These are phyloP conservation scores for Mythimna vitellina DNA, from an alignment of 2,888 invertebrate species.

Conservation along the genomic window DNA sequence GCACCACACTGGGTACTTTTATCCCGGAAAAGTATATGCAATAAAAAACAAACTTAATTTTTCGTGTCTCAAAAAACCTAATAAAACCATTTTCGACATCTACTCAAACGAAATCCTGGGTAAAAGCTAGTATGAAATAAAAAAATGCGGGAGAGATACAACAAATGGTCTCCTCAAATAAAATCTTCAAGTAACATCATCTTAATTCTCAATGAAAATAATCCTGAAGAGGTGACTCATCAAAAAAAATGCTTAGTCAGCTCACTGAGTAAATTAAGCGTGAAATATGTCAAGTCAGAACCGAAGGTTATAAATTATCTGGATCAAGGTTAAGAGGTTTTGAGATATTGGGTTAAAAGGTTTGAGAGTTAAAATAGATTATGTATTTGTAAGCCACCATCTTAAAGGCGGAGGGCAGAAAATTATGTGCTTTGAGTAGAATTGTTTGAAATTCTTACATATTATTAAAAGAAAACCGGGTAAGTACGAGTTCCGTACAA, in stretches of 20 bases:
- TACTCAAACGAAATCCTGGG: no score
- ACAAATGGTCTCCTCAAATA: neutral
- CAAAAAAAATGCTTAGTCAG: constrained; percentile 37
- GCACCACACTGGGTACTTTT: no score
- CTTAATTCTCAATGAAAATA: constrained; percentile 8
- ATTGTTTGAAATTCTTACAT: no score
- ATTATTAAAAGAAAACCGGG: no score
- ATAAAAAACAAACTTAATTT: no score
- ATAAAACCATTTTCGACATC: no score
- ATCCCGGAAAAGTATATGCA: no score
- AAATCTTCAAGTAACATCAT: neutral
- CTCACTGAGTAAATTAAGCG: constrained; percentile 55
- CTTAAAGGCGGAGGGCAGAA: neutral
- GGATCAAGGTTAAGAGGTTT: constrained; percentile 54
- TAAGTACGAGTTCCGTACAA: no score
- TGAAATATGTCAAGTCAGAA: constrained; percentile 57
- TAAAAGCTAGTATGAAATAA: no score
- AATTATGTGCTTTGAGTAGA: neutral
- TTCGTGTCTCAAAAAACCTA: no score
- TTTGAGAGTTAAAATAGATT: constrained; percentile 29
- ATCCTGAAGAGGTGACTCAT: constrained; percentile 28
- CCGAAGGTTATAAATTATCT: constrained; percentile 46
- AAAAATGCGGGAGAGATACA: neutral
- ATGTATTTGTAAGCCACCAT: constrained; percentile 11
- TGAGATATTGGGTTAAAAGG: constrained; percentile 23